Evolutionary conservation across 2,797 vertebrate genomes (phyloP), one percentile per base, ranked within the genome.

Genomic region (Melanogrammus aeglefinus): DNA sequence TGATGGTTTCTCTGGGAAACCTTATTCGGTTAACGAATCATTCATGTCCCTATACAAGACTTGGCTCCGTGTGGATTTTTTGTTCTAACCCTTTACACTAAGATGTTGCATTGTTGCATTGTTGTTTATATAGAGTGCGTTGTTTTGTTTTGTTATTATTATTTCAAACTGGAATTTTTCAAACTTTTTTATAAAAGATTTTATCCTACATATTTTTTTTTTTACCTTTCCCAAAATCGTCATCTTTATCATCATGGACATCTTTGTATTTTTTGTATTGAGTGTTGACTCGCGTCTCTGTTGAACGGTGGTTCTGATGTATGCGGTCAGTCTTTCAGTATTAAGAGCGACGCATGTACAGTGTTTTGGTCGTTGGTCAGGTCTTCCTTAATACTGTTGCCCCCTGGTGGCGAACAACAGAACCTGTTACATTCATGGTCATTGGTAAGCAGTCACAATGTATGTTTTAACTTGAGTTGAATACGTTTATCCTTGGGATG

Each of bases 261-360:
- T 63, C 18, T n/a, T 16, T 63, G 51, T 63, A 29, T 69, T 69
- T 69, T 66, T 69, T 69, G 24, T 29, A 18, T 24, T 69, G 21
- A 24, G 66, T 69, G 66, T 69, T 69, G 47, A 35, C 27, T 72
- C 13, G 29, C 33, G 70, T 31, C 24, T 72, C 29, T 6, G 29
- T 72, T 72, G 14, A 63, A 27, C 78, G 57, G 77, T 83, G 81
- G 77, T 75, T 74, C 12, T 72, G 73, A 84, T 84, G 80, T 86
- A 75, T 83, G 86, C 80, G 74, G 84, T 87, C 75, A 81, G 76
- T 90, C 78, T 63, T 81, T 88, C 90, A 91, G 91, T 93, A 88
- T 93, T 92, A 91, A 85, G 77, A 84, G 81, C 77, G 66, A 78
- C 31, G 24, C 14, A 73, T 84, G 80, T 73, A 86, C 91, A 91